phyloP scores from a whole-genome alignment of 2,797 vertebrate species.

The Sebastes wilsoni region DNA sequence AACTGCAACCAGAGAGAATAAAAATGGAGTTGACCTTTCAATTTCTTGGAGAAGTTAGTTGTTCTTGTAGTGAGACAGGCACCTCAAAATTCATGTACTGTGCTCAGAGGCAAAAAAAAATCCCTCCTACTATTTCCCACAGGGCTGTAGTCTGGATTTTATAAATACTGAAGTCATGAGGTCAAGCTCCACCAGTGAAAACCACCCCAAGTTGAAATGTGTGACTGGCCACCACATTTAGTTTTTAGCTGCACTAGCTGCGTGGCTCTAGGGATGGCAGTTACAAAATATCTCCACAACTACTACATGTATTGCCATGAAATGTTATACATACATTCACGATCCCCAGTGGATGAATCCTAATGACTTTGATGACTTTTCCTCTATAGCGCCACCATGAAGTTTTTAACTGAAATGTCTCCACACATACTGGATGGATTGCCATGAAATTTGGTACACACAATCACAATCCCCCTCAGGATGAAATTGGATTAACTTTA shows the following conservation, averaged over 20 bases:
- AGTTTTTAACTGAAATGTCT: neutral
- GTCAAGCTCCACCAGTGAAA: neutral
- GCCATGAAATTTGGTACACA: neutral
- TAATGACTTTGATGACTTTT: neutral
- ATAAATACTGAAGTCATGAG: neutral
- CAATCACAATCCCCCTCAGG: no score
- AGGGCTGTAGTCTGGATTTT: neutral
- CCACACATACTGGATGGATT: neutral
- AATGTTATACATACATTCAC: neutral
- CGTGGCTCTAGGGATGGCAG: neutral
- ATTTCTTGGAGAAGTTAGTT: neutral
- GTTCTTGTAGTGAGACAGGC: slow-evolving; percentile 39
- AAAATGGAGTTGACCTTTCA: neutral
- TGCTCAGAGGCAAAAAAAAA: slow-evolving; percentile 82
- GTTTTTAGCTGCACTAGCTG: neutral
- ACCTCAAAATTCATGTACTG: slow-evolving; percentile 91
- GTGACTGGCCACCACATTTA: no score
- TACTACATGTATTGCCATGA: neutral
- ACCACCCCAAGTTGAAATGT: neutral
- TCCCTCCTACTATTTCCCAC: slow-evolving; percentile 21
- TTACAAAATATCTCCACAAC: neutral
- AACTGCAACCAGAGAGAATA: neutral
- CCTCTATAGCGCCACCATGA: neutral
- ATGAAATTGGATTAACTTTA: no score
- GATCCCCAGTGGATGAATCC: neutral